A percentile compares a stretch with the other conserved stretches of the same genome.
These are phyloP conservation scores for Pluvianellus socialis DNA, from an alignment of 2,113 vertebrate genomes.

Conservation along the genomic window DNA sequence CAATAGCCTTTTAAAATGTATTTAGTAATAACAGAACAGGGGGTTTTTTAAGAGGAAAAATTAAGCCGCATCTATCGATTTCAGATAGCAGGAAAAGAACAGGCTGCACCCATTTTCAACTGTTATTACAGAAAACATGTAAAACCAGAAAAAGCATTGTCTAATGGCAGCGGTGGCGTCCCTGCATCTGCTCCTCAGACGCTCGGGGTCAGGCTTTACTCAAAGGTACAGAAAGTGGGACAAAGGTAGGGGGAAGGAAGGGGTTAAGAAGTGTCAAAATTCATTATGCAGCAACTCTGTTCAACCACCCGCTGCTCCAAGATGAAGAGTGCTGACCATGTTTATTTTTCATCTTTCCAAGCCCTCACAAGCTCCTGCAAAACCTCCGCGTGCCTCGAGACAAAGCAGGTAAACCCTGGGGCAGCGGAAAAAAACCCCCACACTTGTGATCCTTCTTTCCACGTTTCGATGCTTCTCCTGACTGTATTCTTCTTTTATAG, in stretches of 20 bases:
- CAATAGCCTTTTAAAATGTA: neutral
- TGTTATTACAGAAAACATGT: neutral
- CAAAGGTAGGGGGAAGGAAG: neutral
- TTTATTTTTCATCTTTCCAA: neutral
- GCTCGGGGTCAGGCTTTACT: neutral
- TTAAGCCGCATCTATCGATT: neutral
- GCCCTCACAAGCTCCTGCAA: neutral
- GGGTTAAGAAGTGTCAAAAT: neutral
- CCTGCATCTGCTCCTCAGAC: neutral
- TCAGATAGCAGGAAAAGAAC: neutral
- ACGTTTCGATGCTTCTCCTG: neutral
- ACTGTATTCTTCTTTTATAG: neutral
- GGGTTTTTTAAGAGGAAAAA: neutral
- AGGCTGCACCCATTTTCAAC: neutral
- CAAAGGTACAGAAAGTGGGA: neutral
- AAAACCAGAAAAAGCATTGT: neutral
- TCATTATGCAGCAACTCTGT: neutral
- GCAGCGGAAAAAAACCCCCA: neutral
- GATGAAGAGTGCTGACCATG: neutral
- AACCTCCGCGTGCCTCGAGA: neutral
- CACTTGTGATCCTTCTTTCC: neutral
- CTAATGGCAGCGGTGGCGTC: neutral
- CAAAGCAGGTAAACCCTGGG: neutral
- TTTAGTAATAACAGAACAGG: neutral
- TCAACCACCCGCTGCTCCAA: neutral